These are phyloP conservation scores for Xerus inauris DNA, from an alignment of 2,113 vertebrate genomes.

Conservation along the genomic window DNA sequence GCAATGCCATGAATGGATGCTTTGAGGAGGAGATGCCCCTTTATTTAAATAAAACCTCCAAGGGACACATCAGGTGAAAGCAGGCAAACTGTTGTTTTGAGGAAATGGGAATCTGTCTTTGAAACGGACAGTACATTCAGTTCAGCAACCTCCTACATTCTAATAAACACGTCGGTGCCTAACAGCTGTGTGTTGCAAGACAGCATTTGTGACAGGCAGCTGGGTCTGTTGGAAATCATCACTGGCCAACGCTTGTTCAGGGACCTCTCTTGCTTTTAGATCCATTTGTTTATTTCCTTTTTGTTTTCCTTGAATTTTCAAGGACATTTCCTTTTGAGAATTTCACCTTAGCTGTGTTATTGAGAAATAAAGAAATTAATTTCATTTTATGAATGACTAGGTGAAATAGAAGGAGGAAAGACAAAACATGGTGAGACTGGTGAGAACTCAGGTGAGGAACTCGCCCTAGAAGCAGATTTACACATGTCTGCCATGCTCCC, in stretches of 20 bases:
- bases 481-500: rapidly evolving
- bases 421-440: neutral
- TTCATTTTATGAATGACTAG: neutral
- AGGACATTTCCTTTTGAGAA: slow-evolving; percentile 28
- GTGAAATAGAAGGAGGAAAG: neutral
- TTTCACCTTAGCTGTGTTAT: neutral
- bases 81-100: neutral
- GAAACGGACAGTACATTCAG: neutral
- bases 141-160: neutral
- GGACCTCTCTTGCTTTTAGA: neutral
- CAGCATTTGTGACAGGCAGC: neutral
- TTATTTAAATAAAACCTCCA: slow-evolving; percentile 55
- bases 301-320: neutral
- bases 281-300: neutral
- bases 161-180: neutral
- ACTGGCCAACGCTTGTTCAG: neutral
- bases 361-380: neutral
- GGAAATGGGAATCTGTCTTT: neutral
- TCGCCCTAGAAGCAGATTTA: neutral
- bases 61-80: neutral
- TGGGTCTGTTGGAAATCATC: neutral
- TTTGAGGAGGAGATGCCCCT: slow-evolving; percentile 22
- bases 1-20: neutral
- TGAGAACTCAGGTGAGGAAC: neutral
- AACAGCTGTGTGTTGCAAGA: neutral